These are phyloP conservation scores for Actenoides lindsayi DNA, from an alignment of 2,113 vertebrate genomes.

Conservation along the genomic window DNA sequence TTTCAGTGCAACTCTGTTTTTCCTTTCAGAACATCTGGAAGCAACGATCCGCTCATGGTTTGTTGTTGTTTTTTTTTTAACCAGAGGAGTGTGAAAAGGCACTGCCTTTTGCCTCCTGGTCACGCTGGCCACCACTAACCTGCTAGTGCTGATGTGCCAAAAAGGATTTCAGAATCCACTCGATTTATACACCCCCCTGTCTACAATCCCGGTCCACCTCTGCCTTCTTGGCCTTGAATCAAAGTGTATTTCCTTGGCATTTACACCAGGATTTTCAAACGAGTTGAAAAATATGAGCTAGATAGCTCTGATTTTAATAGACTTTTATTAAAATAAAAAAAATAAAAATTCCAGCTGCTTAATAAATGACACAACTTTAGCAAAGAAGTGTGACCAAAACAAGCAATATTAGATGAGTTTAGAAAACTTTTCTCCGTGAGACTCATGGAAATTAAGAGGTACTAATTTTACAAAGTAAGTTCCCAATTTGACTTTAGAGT, in stretches of 20 bases:
- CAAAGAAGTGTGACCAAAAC: not conserved
- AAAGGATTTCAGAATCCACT: not conserved
- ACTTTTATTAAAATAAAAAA: not conserved
- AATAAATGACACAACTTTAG: not conserved
- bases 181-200: not conserved
- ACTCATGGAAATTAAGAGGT: not conserved
- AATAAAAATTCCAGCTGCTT: not conserved
- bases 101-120: not conserved
- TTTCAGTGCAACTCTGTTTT: not conserved
- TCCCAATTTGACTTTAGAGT: rapidly evolving
- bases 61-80: not conserved
- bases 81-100: not conserved
- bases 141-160: not conserved
- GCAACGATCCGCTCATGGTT: not conserved
- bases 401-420: not conserved
- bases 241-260: not conserved
- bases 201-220: not conserved
- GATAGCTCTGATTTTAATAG: not conserved
- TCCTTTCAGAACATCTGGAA: not conserved
- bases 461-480: not conserved
- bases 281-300: not conserved
- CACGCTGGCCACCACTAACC: not conserved
- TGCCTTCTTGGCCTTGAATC: not conserved
- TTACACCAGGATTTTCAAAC: not conserved
- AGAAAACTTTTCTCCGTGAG: not conserved